Evolutionary conservation across 2,797 vertebrate species (phyloP), one percentile per base, ranked within the genome.

Genomic region (Staurois parvus): DNA sequence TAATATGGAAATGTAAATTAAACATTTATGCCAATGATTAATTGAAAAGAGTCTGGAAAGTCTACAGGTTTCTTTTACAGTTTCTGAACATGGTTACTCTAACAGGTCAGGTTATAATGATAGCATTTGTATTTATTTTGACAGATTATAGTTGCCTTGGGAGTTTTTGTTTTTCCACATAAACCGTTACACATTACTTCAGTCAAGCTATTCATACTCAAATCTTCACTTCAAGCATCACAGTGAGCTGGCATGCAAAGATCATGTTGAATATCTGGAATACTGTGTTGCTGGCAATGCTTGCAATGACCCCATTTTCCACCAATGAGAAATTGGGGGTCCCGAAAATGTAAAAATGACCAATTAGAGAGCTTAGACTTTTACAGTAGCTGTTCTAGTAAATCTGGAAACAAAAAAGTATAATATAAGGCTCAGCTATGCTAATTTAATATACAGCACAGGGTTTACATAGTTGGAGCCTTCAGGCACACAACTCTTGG

Each of bases 1-100:
- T 82, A 76, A 82, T 77, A 82, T 82, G 79, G 24, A 72, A 72
- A 82, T 81, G 70, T 26, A 21, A 24, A 85, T 77, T 42, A 82
- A 82, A 81, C 29, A 86, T 68, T 86, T n/a, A 77, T 42, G 74
- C 21, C 17, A 56, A 12, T 62, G 42, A 85, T 81, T 69, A 26
- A 76, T 74, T 74, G 24, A 48, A 48, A n/a, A 34, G 26, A 59
- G 42, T 62, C 45, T 37, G 69, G 66, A 24, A 66, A 73, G 56
- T 72, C 8, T 67, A 24, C 56, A 34, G 62, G 56, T 77, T 29
- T 70, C 78, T 69, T 24, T 42, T 56, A 56, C 48, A 52, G 40
- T 29, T 40, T 32, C 26, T 26, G 26, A 69, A 69, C 66, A 69
- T 68, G 30, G 24, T 32, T 19, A 59, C 15, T 24, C 5, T 21